Percentiles rank a stretch among this genome's conserved stretches.
phyloP scores from a whole-genome alignment of 2,797 vertebrate species.

The Sarcophilus harrisii region DNA sequence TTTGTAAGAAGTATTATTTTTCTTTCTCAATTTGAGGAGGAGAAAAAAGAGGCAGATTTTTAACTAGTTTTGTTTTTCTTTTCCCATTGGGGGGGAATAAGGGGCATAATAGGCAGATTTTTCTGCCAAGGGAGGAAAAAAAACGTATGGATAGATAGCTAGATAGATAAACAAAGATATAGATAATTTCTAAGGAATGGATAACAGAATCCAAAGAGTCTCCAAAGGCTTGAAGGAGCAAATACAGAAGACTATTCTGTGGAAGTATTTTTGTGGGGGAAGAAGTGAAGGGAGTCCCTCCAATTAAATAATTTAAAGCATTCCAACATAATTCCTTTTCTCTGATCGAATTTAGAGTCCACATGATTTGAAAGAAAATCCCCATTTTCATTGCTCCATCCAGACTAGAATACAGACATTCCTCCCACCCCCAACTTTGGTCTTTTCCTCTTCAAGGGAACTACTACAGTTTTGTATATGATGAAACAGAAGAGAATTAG shows the following conservation, averaged over 20 bases:
- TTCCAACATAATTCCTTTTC: not conserved
- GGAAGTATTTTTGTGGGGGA: not conserved
- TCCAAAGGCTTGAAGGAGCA: not conserved
- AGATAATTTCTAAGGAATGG: not conserved
- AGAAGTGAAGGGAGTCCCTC: not conserved
- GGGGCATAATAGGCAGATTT: not conserved
- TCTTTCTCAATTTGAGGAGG: not conserved
- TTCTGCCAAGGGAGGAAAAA: not conserved
- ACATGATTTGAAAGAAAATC: not conserved
- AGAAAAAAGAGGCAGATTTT: not conserved
- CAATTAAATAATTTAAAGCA: not conserved
- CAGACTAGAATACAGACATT: not conserved
- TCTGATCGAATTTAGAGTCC: not conserved
- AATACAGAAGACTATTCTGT: not conserved
- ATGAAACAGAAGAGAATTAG: not conserved
- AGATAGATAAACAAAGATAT: not conserved
- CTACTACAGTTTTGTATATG: not conserved
- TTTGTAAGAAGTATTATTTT: not conserved
- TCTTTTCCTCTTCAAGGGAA: not conserved
- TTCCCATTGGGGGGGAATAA: not conserved
- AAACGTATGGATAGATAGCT: too few species aligned
- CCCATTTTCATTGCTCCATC: not conserved
- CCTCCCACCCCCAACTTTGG: too few species aligned
- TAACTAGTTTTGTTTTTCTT: not conserved
- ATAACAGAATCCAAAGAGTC: not conserved